Conservation (phyloP, 2,888 invertebrate species). For the Melanophora roralis region DNA sequence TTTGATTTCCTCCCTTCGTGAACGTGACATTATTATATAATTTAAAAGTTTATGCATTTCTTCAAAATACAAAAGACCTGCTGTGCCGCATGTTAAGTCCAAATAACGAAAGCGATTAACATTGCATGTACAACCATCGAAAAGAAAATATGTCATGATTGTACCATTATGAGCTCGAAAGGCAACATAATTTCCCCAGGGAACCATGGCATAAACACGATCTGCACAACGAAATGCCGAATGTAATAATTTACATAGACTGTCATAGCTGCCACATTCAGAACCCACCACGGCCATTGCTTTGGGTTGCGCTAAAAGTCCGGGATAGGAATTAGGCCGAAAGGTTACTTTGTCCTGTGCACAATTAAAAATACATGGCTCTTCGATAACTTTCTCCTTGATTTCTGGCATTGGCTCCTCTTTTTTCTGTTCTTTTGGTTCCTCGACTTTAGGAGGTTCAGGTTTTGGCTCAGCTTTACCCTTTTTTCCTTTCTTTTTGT, state of each 20-base stretch:
- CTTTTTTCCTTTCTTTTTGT: conserved; percentile 61
- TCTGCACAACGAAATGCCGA: conserved; percentile 72
- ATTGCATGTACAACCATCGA: conserved; percentile 75
- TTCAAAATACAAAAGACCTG: conserved; percentile 67
- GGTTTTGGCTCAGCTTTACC: conserved; percentile 47
- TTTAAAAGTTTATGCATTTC: conserved; percentile 56
- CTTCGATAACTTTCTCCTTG: conserved; percentile 33
- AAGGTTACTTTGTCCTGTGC: conserved; percentile 59
- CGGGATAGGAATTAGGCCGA: conserved; percentile 71
- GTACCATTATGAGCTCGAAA: conserved; percentile 67
- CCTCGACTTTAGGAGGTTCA: neutral
- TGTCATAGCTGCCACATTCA: conserved; percentile 67
- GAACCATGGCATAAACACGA: conserved; percentile 73
- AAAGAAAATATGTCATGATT: conserved; percentile 69
- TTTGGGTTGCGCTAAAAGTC: conserved; percentile 68
- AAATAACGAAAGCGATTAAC: conserved; percentile 69
- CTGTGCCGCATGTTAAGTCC: conserved; percentile 67
- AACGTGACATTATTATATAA: conserved; percentile 58
- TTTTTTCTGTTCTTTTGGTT: conserved; percentile 12
- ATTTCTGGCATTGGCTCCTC: conserved; percentile 5
- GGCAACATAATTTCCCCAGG: conserved; percentile 75
- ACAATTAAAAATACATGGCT: conserved; percentile 59
- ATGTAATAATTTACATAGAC: conserved; percentile 66
- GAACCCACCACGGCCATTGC: conserved; percentile 70
- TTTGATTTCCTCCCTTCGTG: conserved; percentile 47